Evolutionary conservation across 2,113 vertebrate species (phyloP), one percentile per base, ranked within the genome.

Genomic region (Anguilla japonica): DNA sequence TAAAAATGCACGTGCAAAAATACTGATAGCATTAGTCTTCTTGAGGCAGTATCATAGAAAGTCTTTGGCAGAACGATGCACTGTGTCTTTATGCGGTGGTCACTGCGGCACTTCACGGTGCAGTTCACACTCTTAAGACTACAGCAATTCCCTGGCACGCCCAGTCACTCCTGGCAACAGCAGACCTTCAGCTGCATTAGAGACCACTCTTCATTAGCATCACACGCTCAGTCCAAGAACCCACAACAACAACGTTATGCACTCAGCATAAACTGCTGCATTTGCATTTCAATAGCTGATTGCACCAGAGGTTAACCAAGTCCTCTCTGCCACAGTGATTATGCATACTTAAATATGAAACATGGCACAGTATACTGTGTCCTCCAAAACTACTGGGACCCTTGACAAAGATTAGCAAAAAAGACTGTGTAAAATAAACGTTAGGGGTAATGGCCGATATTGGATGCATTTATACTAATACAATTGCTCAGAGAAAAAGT

Each of bases 291-390:
- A 50, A 53, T 82, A 5, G 9, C 41, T 50, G 46, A 50, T 53
- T 82, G 43, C 81, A 22, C 41, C 46, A 18, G 15, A 50, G 81
- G 81, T 82, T 82, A 50, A 75, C 71, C 71, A 75, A 75, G n/a
- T 5, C 71, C 34, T n/a, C 71, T 34, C n/a, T 75, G 26, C 71
- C 71, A 29, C 71, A 20, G 71, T 34, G 71, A 75, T 71, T 75
- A 75, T 75, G 71, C n/a, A 75, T 34, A 34, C 29, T 75, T 8
- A 22, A 75, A 34, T 75, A 20, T 67, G 22, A 75, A 75, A 75
- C n/a, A 75, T 13, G n/a, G 26, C 13, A 34, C 50, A 53, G 50
- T 53, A 14, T 53, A 11, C 50, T 13, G 50, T 53, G 50, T 53
- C 7, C 50, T 53, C 50, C 50, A 53, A 53, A 53, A 53, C 8